Evolutionary conservation across 2,888 invertebrate genomes (phyloP), one percentile per base, ranked within the genome.

Genomic region (Philonicus albiceps): DNA sequence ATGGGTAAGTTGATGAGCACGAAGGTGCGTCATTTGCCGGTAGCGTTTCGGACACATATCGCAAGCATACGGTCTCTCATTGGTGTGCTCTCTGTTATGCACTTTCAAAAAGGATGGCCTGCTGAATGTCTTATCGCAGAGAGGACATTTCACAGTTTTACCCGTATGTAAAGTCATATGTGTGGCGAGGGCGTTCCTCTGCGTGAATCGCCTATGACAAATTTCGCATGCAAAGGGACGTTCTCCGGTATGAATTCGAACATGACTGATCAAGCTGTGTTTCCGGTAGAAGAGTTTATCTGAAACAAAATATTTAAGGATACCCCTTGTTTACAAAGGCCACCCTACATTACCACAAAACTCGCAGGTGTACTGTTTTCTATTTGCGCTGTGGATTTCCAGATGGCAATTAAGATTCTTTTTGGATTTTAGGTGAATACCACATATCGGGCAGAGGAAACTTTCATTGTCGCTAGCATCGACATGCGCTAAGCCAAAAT

Each of bases 121-220:
- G 53, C 80, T 85, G 30, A 87, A 87, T 11, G 73, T 40, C 55
- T 87, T 87, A 30, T 87, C 85, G 55, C 87, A 87, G 3, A 87
- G 64, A 6, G 80, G 80, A 40, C 87, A 87, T 43, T 80, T 74
- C 1, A 87, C 80, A 3, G 78, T 78, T 40, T 87, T 87, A 37
- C 87, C 87, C 11, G 87, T 87, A 74, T 37, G 87, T 34, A 75
- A 37, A 11, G 40, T 86, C 75, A 86, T 75, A 64, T 86, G 86
- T 7, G 86, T 86, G 6, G 55, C 37, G 6, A 86, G 76, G 27
- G 86, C 64, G 55, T 76, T 86, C 31, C 27, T 31, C 40, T 86
- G 86, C 2, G 37, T 86, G 37, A 86, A 86, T 76, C 55, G 31
- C 31, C 64, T 78, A 8, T 37, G 3, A 49, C 86, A 86, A 55